Evolutionary conservation across 1,140 invertebrate genomes (phyloP).

Genomic region (Lineus longissimus): DNA sequence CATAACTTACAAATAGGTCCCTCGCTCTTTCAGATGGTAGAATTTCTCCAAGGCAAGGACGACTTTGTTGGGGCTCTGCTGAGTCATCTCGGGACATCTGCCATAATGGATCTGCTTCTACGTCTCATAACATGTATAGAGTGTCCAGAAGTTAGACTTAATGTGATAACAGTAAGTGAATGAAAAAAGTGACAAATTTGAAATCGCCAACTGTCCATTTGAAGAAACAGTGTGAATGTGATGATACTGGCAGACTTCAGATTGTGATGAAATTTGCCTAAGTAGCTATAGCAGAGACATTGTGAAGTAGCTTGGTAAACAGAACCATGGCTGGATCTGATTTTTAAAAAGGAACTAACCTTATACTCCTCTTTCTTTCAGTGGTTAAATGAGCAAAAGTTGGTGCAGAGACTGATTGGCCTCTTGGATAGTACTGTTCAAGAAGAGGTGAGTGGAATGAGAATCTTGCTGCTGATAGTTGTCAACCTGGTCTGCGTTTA

Average conservation of each 20-base stretch:
- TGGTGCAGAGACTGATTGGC: slow-evolving; percentile 77
- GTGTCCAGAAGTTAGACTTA: slow-evolving; percentile 70
- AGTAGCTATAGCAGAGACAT: too few relatives aligned
- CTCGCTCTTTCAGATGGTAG: slow-evolving; percentile 77
- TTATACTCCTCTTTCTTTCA: too few relatives aligned
- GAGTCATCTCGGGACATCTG: slow-evolving; percentile 86
- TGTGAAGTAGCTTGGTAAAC: too few relatives aligned
- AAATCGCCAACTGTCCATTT: not conserved
- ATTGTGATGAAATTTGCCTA: slow-evolving; percentile 8
- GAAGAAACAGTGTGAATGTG: not conserved
- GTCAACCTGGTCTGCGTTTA: too few relatives aligned
- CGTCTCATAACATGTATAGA: slow-evolving; percentile 83
- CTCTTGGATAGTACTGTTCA: slow-evolving; percentile 73
- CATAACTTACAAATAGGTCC: not conserved
- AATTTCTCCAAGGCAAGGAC: slow-evolving; percentile 80
- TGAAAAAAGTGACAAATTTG: not conserved
- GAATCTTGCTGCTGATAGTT: too few relatives aligned
- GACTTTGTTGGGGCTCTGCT: slow-evolving; percentile 82
- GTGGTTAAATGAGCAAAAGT: slow-evolving; percentile 85
- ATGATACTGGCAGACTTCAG: not conserved
- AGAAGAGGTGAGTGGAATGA: slow-evolving; percentile 55
- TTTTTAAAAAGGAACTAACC: too few relatives aligned
- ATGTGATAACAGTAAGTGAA: slow-evolving; percentile 73
- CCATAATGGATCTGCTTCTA: slow-evolving; percentile 89
- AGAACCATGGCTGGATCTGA: too few relatives aligned